Base-by-base conservation (phyloP, 2,888 invertebrate genomes). In the Diplazon laetatorius region DNA sequence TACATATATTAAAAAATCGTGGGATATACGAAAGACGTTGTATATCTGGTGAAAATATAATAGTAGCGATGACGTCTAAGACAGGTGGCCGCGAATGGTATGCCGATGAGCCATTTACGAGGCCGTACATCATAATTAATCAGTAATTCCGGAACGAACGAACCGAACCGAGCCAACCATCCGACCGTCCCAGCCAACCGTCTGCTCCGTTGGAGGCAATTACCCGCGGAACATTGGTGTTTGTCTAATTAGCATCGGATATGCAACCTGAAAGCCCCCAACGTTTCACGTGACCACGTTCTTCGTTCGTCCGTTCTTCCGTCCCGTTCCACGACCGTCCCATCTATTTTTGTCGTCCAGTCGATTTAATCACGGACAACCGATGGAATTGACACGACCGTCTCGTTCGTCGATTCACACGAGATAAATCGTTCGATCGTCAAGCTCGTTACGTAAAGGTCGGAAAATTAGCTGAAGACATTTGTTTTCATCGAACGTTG, bases 121-220 rank as follows among this genome's bases (percentile, higher is more conserved):
- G 22, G 52, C 52, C 65, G 44, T 71, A 71, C 66, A 59, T 76
- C 59, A 76, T 59, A 76, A 71, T 71, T 76, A 65, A 76, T 76
- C 22, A 71, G 52, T 65, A 66, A 76, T 66, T 59, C 20, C 59
- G 20, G 12, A 65, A 50, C 18, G 65, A 71, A 18, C 39, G 44
- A 30, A 57, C 48, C 46, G 46, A 57, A 52, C 20, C 37, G n/a
- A 12, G 14, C 22, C 20, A 9, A n/a, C 37, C 2, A 12, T n/a
- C 42, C 25, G 16, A 9, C 63, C 46, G 16, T 62, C 30, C 37
- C 2, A 12, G 18, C 42, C 25, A 25, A 9, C 63, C 46, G 16
- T 62, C 30, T 62, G 62, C 46, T 46, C 30, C n/a, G 46, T 39
- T 18, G 42, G 50, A 50, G 37, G 59, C 69, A 76, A 76, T 76